Evolutionary conservation across 2,888 invertebrate species (phyloP).

Genomic region (Plutella xylostella): DNA sequence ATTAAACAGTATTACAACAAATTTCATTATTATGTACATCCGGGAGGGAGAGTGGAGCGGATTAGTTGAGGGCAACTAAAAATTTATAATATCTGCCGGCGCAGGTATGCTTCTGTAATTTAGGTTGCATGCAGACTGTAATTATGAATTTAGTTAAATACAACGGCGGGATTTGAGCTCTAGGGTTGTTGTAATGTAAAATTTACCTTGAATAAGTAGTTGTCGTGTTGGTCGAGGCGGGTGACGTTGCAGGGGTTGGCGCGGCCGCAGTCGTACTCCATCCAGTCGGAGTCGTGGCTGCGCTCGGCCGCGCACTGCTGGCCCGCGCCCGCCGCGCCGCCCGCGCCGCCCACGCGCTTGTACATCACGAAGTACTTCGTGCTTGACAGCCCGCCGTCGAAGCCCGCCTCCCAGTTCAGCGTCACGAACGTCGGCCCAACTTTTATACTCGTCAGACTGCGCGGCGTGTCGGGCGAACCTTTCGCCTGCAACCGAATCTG

Average conservation of each 20-base stretch:
- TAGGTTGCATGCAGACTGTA: no score
- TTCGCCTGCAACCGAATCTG: constrained; percentile 86
- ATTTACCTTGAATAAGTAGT: constrained; percentile 85
- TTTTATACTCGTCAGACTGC: constrained; percentile 76
- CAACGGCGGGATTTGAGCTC: constrained; percentile 1
- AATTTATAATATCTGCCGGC: no score
- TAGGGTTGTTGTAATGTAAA: background rate
- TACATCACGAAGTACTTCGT: constrained; percentile 91
- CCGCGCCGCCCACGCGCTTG: constrained; percentile 69
- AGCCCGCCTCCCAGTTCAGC: constrained; percentile 89
- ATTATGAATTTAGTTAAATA: no score
- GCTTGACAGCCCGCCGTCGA: constrained; percentile 88
- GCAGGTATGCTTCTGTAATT: no score
- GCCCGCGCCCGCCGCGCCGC: constrained; percentile 36
- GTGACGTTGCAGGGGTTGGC: constrained; percentile 91
- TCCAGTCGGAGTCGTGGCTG: constrained; percentile 74
- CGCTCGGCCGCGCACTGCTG: constrained; percentile 39
- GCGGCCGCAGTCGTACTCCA: constrained; percentile 87
- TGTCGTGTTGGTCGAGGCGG: constrained; percentile 86
- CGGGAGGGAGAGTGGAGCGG: background rate
- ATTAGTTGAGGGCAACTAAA: no score
- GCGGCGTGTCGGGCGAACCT: constrained; percentile 88
- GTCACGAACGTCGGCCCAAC: constrained; percentile 84
- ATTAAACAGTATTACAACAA: constrained; percentile 16
- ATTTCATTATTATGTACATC: background rate